These are phyloP conservation scores for Coboldia fuscipes DNA, from an alignment of 1,140 invertebrate genomes.

Conservation along the genomic window DNA sequence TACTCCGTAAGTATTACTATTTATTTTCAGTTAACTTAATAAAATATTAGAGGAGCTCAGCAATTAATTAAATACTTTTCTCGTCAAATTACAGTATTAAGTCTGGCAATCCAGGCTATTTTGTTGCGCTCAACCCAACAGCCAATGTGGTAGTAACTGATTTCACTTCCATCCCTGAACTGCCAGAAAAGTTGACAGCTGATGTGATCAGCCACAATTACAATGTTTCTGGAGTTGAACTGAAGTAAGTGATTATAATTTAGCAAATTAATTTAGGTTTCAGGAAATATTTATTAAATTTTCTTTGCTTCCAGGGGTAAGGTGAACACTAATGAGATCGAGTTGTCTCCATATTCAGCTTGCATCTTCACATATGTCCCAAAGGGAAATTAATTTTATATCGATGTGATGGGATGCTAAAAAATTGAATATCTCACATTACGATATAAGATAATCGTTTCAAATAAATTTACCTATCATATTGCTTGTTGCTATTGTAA, in stretches of 20 bases:
- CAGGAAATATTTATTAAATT: slow-evolving; percentile 5
- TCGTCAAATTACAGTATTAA: slow-evolving; percentile 27
- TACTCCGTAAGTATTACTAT: not conserved
- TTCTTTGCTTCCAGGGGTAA: slow-evolving; percentile 12
- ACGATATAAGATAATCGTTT: too few species aligned
- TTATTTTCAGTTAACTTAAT: not conserved
- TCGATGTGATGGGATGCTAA: too few species aligned
- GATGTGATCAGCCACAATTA: slow-evolving; percentile 30
- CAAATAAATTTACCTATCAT: too few species aligned
- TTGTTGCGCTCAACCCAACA: slow-evolving; percentile 38
- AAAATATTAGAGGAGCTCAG: not conserved
- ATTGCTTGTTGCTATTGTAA: too few species aligned
- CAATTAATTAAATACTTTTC: not conserved
- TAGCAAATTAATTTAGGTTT: slow-evolving; percentile 6
- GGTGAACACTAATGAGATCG: slow-evolving; percentile 11
- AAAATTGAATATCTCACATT: too few species aligned
- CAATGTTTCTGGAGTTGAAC: slow-evolving; percentile 13
- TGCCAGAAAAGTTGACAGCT: slow-evolving; percentile 32
- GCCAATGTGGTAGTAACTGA: slow-evolving; percentile 22
- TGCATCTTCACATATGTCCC: slow-evolving; percentile 26
- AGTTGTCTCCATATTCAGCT: slow-evolving; percentile 20
- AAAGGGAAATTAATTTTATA: slow-evolving; percentile 5
- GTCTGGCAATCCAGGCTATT: slow-evolving; percentile 41
- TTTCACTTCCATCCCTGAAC: slow-evolving; percentile 18
- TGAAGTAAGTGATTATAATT: slow-evolving; percentile 21